phyloP scores from a whole-genome alignment of 2,797 vertebrate genomes.

The Diplodus sargus region DNA sequence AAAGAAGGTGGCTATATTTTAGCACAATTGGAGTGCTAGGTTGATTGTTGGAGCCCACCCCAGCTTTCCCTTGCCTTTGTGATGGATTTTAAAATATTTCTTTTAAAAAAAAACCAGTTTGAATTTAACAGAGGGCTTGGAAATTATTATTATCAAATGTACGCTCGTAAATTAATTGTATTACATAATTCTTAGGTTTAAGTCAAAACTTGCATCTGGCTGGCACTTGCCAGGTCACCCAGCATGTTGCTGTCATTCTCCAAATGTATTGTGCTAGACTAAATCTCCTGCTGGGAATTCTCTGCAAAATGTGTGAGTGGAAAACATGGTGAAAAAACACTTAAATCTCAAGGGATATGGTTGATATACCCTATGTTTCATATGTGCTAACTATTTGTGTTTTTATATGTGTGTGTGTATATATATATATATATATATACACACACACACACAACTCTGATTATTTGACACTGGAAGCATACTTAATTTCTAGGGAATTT shows the following conservation, averaged over 20 bases:
- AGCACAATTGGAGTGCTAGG: slow-evolving; percentile 4
- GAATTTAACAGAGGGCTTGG: neutral
- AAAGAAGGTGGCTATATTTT: neutral
- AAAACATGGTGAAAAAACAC: slow-evolving; percentile 19
- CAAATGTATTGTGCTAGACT: slow-evolving; percentile 50
- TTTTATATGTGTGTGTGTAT: too few relatives aligned
- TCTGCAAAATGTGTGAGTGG: slow-evolving; percentile 26
- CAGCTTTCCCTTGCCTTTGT: neutral
- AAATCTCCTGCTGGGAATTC: slow-evolving; percentile 44
- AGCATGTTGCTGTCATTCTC: slow-evolving; percentile 43
- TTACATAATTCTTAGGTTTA: slow-evolving; percentile 27
- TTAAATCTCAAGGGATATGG: slow-evolving; percentile 22
- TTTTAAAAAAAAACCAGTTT: neutral
- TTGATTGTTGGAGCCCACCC: neutral
- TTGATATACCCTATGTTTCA: slow-evolving; percentile 37
- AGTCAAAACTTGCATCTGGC: slow-evolving; percentile 40
- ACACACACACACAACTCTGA: too few relatives aligned
- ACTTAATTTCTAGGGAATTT: slow-evolving; percentile 47
- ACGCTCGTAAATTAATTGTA: slow-evolving; percentile 3
- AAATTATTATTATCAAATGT: neutral
- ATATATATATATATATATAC: too few relatives aligned
- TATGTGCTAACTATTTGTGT: slow-evolving; percentile 23
- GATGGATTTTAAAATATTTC: slow-evolving; percentile 1
- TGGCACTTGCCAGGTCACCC: slow-evolving; percentile 62
- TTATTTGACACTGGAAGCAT: slow-evolving; percentile 30